These are phyloP conservation scores for Micromys minutus DNA, from an alignment of 2,113 vertebrate genomes.

Conservation along the genomic window DNA sequence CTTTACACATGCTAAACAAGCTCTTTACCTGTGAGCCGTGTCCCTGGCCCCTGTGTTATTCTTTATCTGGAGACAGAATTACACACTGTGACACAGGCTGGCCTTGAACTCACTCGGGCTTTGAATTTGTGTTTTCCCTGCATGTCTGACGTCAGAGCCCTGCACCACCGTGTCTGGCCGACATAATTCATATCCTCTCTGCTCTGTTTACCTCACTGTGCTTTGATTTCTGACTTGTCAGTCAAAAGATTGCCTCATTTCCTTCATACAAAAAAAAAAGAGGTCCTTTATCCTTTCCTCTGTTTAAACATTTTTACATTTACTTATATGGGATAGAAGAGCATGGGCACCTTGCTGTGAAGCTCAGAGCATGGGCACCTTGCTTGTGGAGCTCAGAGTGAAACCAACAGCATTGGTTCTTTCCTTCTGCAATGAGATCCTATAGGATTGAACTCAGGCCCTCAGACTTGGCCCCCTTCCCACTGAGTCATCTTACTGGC, in stretches of 20 bases:
- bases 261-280: not conserved
- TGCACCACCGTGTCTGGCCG: not conserved
- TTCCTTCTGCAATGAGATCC: not conserved
- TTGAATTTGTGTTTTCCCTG: not conserved
- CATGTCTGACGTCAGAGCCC: not conserved
- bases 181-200: constrained; percentile 18
- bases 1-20: not conserved
- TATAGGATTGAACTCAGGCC: not conserved
- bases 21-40: not conserved
- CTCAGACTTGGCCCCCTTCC: too few species aligned
- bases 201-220: not conserved
- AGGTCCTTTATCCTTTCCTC: not conserved
- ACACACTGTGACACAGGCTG: not conserved
- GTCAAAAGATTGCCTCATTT: not conserved
- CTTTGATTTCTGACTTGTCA: constrained; percentile 28
- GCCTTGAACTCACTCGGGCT: not conserved
- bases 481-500: not conserved
- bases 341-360: not conserved
- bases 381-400: not conserved
- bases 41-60: too few species aligned
- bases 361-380: too few species aligned
- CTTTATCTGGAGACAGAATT: not conserved
- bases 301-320: not conserved
- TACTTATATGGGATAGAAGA: not conserved
- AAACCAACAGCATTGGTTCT: not conserved